A percentile compares a stretch with the other conserved stretches of the same genome.
phyloP scores from a whole-genome alignment of 2,113 vertebrate species.

The Percopsis transmontana region DNA sequence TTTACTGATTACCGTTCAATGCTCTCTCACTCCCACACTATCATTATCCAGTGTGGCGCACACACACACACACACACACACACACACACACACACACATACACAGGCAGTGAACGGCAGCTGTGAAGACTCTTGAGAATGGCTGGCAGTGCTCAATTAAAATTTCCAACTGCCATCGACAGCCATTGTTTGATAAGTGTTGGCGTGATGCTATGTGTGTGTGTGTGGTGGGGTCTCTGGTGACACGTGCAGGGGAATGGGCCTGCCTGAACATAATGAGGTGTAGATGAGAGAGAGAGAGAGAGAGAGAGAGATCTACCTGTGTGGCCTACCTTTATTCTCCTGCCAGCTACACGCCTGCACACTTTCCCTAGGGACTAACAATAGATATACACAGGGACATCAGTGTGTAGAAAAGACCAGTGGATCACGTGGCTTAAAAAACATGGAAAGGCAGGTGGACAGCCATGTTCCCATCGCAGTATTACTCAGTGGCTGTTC shows the following conservation, averaged over 20 bases:
- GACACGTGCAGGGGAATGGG: neutral
- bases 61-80: neutral
- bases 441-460: too few relatives aligned
- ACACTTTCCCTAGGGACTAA: too few relatives aligned
- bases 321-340: too few relatives aligned
- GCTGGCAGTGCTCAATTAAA: conserved; percentile 19
- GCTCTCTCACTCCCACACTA: neutral
- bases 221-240: neutral
- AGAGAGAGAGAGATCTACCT: too few relatives aligned
- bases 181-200: neutral
- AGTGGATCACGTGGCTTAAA: too few relatives aligned
- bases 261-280: conserved; percentile 2
- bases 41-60: conserved; percentile 23
- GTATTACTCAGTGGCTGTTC: too few relatives aligned
- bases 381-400: too few relatives aligned
- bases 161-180: conserved; percentile 19
- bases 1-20: neutral
- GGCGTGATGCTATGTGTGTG: neutral
- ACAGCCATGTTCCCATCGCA: too few relatives aligned
- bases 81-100: neutral
- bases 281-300: too few relatives aligned
- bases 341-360: too few relatives aligned
- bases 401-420: too few relatives aligned
- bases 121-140: neutral
- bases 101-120: neutral